A percentile compares a stretch with the other conserved stretches of the same genome.
Evolutionary conservation across 2,797 vertebrate genomes (phyloP).

Genomic region (Macropodus opercularis): DNA sequence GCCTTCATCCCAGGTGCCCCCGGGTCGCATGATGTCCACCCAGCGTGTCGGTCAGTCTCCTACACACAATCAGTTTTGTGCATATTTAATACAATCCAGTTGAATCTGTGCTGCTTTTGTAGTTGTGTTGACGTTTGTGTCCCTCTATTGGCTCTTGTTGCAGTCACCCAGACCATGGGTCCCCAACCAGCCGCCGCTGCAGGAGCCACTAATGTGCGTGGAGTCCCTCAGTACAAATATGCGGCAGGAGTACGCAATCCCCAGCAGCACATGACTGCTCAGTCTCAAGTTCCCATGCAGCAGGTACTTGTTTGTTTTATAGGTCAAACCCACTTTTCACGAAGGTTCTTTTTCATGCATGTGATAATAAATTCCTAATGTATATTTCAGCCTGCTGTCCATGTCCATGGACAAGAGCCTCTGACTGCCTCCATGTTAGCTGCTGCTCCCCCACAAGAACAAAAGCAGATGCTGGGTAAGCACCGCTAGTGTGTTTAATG

Average conservation of each 20-base stretch:
- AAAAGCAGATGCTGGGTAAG: constrained; percentile 99
- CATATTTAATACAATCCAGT: background rate
- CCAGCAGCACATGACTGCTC: constrained; percentile 90
- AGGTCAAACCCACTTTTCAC: background rate
- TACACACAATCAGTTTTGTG: background rate
- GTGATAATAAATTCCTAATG: background rate
- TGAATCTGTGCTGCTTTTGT: background rate
- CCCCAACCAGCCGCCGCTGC: constrained; percentile 87
- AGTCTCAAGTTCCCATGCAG: constrained; percentile 91
- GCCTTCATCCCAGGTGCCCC: constrained; percentile 89
- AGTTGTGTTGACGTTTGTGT: constrained; percentile 4
- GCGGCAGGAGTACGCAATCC: constrained; percentile 92
- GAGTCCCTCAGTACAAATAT: constrained; percentile 94
- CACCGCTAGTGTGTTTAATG: no score
- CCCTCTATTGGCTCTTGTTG: background rate
- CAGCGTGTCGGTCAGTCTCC: constrained; percentile 91
- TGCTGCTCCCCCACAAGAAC: constrained; percentile 95
- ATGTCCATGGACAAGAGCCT: constrained; percentile 97
- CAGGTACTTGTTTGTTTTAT: constrained; percentile 79
- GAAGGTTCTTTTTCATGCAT: background rate
- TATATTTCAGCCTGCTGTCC: constrained; percentile 88
- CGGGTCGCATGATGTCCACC: constrained; percentile 86
- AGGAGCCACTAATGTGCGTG: constrained; percentile 85
- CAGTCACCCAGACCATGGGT: constrained; percentile 89
- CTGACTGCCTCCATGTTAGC: constrained; percentile 98